Conservation (phyloP, 2,888 invertebrate genomes). For the Hipparchia sbordonii region DNA sequence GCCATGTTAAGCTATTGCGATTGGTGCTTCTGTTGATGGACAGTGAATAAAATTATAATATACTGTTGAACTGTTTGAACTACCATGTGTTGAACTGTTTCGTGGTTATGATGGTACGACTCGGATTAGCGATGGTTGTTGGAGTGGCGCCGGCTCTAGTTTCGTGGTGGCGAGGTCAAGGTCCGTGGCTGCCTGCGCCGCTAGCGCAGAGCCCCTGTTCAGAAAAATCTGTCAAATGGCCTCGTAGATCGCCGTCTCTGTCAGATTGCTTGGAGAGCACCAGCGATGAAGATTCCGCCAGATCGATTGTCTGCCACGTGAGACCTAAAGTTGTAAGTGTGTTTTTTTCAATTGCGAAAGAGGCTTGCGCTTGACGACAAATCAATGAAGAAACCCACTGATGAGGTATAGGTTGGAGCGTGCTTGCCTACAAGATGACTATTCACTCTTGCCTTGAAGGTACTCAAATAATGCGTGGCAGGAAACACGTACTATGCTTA, state of each 20-base stretch:
- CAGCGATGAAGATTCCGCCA: conserved; percentile 75
- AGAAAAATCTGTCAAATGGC: conserved; percentile 66
- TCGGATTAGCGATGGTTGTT: conserved; percentile 78
- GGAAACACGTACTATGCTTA: no score
- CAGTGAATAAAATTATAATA: not conserved
- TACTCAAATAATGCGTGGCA: no score
- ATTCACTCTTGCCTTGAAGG: no score
- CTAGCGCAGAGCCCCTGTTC: conserved; percentile 47
- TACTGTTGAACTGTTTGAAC: not conserved
- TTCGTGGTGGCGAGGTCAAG: conserved; percentile 76
- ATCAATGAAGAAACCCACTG: no score
- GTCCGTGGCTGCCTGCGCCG: conserved; percentile 57
- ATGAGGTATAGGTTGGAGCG: not conserved
- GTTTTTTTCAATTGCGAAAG: not conserved
- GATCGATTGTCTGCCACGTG: conserved; percentile 75
- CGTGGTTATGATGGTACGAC: conserved; percentile 65
- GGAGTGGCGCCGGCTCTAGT: conserved; percentile 79
- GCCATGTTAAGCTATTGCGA: not conserved
- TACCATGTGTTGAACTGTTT: conserved; percentile 9
- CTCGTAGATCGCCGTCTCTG: conserved; percentile 71
- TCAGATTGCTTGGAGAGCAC: conserved; percentile 77
- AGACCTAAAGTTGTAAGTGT: conserved; percentile 75
- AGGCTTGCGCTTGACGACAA: no score
- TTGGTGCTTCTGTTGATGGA: not conserved
- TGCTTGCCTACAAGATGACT: no score